Percentiles rank a stretch among this genome's conserved stretches.
Evolutionary conservation across 2,113 vertebrate species (phyloP).

Genomic region (Guaruba guarouba): DNA sequence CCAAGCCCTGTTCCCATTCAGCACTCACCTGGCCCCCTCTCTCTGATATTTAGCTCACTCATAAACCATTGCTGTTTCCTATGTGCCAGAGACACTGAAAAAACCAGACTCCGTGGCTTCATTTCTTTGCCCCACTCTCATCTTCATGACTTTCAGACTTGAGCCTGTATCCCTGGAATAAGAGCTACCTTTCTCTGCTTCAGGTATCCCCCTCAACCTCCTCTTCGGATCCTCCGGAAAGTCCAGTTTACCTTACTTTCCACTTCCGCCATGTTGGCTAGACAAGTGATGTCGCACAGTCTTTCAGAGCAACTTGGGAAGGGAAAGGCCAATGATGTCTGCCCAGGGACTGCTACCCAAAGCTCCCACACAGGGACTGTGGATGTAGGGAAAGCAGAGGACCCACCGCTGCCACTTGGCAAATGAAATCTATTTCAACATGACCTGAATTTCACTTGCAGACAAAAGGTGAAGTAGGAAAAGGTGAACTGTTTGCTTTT

Average conservation of each 20-base stretch:
- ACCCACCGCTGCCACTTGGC: not conserved
- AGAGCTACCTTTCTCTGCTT: not conserved
- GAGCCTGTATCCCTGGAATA: not conserved
- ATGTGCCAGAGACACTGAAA: not conserved
- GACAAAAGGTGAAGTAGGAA: not conserved
- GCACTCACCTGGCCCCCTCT: not conserved
- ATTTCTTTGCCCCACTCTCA: not conserved
- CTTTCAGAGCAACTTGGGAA: not conserved
- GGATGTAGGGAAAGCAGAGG: not conserved
- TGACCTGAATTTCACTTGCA: not conserved
- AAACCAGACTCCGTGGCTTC: rapidly evolving
- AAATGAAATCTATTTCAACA: not conserved
- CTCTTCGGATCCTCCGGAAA: not conserved
- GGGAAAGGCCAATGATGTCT: not conserved
- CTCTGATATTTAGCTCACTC: not conserved
- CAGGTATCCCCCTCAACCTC: not conserved
- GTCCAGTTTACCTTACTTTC: not conserved
- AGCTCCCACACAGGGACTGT: not conserved
- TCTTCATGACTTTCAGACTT: not conserved
- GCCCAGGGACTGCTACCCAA: not conserved
- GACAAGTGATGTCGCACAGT: not conserved
- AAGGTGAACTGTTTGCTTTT: not conserved
- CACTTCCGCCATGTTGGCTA: not conserved
- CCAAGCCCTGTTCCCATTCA: not conserved
- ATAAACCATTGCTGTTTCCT: not conserved